phyloP scores from a whole-genome alignment of 2,888 invertebrate species.

The Aradus depressus region DNA sequence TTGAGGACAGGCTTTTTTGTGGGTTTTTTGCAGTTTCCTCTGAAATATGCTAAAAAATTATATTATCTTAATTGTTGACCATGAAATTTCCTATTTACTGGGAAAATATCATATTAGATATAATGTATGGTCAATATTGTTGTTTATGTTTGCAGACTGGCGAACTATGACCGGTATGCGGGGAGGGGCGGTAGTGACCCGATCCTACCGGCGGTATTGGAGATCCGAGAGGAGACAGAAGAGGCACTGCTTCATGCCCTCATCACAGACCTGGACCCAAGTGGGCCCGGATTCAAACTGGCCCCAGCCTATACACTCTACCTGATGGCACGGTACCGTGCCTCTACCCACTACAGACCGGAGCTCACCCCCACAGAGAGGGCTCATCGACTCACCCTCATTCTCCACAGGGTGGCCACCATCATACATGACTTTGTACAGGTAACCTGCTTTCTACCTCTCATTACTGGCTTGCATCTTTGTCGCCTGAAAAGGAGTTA shows the following conservation, averaged over 20 bases:
- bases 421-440: conserved; percentile 75
- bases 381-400: conserved; percentile 78
- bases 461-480: too few relatives aligned
- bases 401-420: conserved; percentile 81
- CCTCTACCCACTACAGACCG: conserved; percentile 87
- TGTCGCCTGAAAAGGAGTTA: too few relatives aligned
- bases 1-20: too few relatives aligned
- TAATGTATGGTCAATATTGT: too few relatives aligned
- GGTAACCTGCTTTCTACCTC: conserved; percentile 38
- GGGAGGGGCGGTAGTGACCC: conserved; percentile 73
- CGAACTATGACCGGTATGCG: conserved; percentile 44
- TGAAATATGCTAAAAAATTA: conserved; percentile 9
- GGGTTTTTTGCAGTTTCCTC: too few relatives aligned
- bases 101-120: too few relatives aligned
- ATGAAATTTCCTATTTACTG: too few relatives aligned
- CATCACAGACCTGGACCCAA: conserved; percentile 77
- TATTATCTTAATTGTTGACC: conserved; percentile 18
- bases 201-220: conserved; percentile 85
- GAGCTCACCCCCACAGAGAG: conserved; percentile 85
- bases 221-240: conserved; percentile 90
- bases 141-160: conserved; percentile 33
- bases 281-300: conserved; percentile 82
- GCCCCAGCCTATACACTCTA: conserved; percentile 96
- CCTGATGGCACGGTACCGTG: conserved; percentile 84
- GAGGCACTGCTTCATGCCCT: conserved; percentile 82